Percentiles rank a stretch among this genome's conserved stretches.
phyloP scores from a whole-genome alignment of 2,113 vertebrate species.

The Atrichornis clamosus region DNA sequence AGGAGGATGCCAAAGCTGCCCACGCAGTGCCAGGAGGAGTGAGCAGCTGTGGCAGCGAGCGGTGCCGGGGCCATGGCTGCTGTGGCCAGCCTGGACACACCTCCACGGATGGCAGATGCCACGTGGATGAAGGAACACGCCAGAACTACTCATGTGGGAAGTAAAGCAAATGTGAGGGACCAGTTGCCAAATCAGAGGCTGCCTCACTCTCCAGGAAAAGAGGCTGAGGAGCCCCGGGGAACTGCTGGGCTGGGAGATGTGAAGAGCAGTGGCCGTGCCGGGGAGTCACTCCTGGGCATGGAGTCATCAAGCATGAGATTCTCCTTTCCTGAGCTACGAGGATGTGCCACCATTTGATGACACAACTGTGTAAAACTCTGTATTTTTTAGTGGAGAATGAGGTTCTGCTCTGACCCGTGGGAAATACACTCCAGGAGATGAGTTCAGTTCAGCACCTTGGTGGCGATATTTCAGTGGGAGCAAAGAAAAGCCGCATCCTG shows the following conservation, averaged over 20 bases:
- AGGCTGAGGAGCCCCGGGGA: fast-evolving
- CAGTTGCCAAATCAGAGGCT: background rate
- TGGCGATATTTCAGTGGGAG: background rate
- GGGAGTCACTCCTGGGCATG: background rate
- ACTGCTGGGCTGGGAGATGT: background rate
- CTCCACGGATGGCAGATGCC: background rate
- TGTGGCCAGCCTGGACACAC: background rate
- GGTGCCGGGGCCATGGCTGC: fast-evolving
- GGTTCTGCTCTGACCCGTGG: background rate
- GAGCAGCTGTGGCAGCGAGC: background rate
- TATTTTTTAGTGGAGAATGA: background rate
- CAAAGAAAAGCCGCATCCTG: background rate
- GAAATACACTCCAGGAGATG: too few relatives aligned
- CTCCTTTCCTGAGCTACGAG: background rate
- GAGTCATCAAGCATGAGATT: background rate
- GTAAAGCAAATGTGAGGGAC: background rate
- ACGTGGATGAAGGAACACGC: fast-evolving
- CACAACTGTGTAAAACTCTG: background rate
- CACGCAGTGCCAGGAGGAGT: fast-evolving
- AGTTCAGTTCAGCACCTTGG: background rate
- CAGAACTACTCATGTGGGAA: background rate
- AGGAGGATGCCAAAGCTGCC: background rate
- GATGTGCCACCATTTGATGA: background rate
- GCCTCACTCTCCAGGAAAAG: background rate
- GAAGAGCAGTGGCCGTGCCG: background rate